These are phyloP conservation scores for Lasioglossum figueresi DNA, from an alignment of 2,888 invertebrate genomes.

Conservation along the genomic window DNA sequence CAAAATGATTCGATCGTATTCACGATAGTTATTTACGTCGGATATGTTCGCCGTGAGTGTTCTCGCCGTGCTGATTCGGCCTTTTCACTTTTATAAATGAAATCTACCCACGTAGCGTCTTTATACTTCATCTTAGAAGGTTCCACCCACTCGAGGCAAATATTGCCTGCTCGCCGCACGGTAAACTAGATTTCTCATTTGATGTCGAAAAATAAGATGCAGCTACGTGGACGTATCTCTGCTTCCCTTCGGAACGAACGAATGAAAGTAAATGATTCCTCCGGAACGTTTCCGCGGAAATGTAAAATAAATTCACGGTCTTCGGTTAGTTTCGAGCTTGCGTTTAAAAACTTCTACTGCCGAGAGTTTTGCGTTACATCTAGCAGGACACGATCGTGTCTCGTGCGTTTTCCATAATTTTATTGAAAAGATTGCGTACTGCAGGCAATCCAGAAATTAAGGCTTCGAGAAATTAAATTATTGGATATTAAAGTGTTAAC, in stretches of 20 bases:
- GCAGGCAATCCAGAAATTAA: neutral
- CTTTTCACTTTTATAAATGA: slow-evolving; percentile 32
- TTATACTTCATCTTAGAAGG: slow-evolving; percentile 26
- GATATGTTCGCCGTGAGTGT: neutral
- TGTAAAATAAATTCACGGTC: neutral
- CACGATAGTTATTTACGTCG: neutral
- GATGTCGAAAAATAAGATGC: slow-evolving; percentile 34
- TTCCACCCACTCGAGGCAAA: slow-evolving; percentile 27
- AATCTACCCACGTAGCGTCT: slow-evolving; percentile 21
- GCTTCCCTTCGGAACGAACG: neutral
- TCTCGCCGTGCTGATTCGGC: neutral
- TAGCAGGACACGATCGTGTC: neutral
- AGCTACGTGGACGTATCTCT: neutral
- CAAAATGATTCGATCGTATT: neutral
- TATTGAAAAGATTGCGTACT: neutral
- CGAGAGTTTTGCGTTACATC: neutral
- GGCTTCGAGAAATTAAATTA: neutral
- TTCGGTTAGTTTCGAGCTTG: neutral
- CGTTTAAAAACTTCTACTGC: neutral
- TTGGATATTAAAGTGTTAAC: neutral
- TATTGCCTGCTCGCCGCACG: slow-evolving; percentile 26
- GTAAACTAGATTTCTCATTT: slow-evolving; percentile 46
- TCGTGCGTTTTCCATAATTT: neutral
- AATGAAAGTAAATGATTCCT: slow-evolving; percentile 9
- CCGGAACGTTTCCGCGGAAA: neutral